phyloP scores from a whole-genome alignment of 2,113 vertebrate genomes.

The Sinocyclocheilus maitianheensis region DNA sequence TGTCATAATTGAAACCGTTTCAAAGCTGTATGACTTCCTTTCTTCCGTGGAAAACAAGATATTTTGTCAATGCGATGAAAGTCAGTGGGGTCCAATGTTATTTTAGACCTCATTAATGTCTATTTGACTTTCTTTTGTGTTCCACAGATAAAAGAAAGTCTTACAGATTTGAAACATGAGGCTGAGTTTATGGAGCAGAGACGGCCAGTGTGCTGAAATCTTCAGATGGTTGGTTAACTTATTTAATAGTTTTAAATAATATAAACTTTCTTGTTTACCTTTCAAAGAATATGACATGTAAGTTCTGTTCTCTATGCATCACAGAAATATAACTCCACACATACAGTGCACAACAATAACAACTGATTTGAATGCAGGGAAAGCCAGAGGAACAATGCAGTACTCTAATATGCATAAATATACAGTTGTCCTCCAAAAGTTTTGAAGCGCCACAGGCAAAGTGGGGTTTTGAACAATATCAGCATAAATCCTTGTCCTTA shows the following conservation, averaged over 20 bases:
- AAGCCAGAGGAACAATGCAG: background rate
- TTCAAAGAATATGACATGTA: background rate
- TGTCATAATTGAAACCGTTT: background rate
- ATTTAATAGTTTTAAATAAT: background rate
- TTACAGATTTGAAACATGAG: background rate
- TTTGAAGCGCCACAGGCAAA: background rate
- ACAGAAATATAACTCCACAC: background rate
- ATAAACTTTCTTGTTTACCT: background rate
- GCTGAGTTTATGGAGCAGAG: background rate
- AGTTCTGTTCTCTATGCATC: background rate
- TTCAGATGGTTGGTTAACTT: background rate
- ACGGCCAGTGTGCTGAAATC: background rate
- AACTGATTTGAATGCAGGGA: background rate
- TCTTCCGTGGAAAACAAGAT: background rate
- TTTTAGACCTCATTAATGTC: background rate
- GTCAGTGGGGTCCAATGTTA: background rate
- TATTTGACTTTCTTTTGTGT: background rate
- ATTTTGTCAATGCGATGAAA: background rate
- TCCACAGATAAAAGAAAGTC: background rate
- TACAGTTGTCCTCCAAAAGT: background rate
- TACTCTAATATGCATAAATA: background rate
- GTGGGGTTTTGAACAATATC: background rate
- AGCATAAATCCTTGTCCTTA: background rate
- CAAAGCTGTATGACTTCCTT: background rate
- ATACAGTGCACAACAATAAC: background rate